Percentiles rank a stretch among this genome's conserved stretches.
Conservation (phyloP, 2,113 vertebrate genomes). For the Cercocebus atys region DNA sequence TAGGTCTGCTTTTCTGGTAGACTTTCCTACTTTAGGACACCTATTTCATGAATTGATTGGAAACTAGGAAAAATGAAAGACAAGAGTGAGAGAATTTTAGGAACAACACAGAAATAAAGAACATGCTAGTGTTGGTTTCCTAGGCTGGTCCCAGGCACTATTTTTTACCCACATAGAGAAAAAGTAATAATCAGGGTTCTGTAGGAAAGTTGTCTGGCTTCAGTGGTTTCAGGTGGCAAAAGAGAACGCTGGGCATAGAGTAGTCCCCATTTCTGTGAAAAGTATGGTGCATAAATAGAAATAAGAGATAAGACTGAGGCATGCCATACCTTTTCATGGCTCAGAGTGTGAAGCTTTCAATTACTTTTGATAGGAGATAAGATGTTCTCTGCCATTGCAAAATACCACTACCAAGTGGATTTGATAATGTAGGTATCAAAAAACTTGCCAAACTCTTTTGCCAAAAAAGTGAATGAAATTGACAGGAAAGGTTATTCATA, state of each 20-base stretch:
- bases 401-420: not conserved
- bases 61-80: not conserved
- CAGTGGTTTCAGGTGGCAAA: not conserved
- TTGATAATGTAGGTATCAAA: not conserved
- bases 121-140: rapidly evolving
- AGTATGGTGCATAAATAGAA: rapidly evolving
- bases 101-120: not conserved
- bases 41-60: not conserved
- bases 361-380: not conserved
- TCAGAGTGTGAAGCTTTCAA: not conserved
- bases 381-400: not conserved
- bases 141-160: not conserved
- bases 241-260: rapidly evolving
- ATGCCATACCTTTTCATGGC: rapidly evolving
- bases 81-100: not conserved
- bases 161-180: not conserved
- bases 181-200: not conserved
- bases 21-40: not conserved
- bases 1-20: not conserved
- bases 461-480: no score
- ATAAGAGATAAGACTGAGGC: no score
- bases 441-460: not conserved
- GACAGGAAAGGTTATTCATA: not conserved
- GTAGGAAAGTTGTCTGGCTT: no score
- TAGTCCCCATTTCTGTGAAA: not conserved